Evolutionary conservation across 2,888 invertebrate species (phyloP), one percentile per base, ranked within the genome.

Genomic region (Pammene aurita): DNA sequence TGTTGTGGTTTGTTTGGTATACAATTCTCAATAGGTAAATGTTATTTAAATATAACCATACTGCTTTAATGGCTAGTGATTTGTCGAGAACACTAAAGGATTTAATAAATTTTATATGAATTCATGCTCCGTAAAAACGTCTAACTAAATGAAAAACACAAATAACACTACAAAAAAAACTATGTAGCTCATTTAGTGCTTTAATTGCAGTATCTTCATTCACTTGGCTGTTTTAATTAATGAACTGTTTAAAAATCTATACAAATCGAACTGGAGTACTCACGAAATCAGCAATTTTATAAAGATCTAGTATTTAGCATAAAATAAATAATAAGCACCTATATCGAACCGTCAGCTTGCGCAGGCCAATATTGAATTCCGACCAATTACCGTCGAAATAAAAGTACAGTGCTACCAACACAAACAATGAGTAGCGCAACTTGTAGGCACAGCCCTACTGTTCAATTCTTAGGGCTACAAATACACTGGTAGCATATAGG

Each of bases 1-100:
- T 68, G 52, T 68, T 64, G 56, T 58, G 42, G 50, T 42, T 63
- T 58, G 58, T 68, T 64, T 58, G 52, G 35, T 48, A n/a, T 38
- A 16, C n/a, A 41, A n/a, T 35, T 46, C 48, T 48, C 41, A 18
- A 5, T 14, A 16, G 34, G 38, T 14, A 11, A 14, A 16, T 5
- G 55, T 35, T 44, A 13, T 42, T 38, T 42, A 1, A 11, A 42
- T 42, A 9, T 38, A 5, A 9, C 38, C 7, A 38, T 38, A 38
- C 7, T 2, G 26, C 26, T 26, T 26, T 26, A 26, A 26, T 26
- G 26, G n/a, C n/a, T n/a, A n/a, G n/a, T n/a, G n/a, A n/a, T n/a
- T n/a, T n/a, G n/a, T n/a, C n/a, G n/a, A n/a, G 26, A 26, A 26
- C n/a, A n/a, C n/a, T n/a, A 26, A 26, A 26, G 4, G 26, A 26